These are phyloP conservation scores for Sebastes schlegelii DNA, from an alignment of 2,113 vertebrate species.

Conservation along the genomic window DNA sequence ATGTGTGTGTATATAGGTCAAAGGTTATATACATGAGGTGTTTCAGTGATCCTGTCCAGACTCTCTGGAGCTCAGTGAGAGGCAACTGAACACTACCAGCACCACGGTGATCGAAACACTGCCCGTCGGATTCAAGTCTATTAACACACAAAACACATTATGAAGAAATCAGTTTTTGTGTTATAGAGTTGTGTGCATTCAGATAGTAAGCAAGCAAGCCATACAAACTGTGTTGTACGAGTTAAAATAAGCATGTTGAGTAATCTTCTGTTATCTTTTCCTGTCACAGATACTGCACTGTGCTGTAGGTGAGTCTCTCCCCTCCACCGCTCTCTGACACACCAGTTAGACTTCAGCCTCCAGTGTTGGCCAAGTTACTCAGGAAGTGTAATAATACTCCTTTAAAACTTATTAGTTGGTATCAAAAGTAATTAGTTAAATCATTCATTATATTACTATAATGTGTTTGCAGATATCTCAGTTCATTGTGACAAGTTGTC, in stretches of 20 bases:
- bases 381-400: no score
- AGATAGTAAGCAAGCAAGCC: no score
- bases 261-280: constrained; percentile 58
- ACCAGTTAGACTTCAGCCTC: no score
- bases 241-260: background rate
- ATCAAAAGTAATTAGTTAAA: no score
- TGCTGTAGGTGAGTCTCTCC: constrained; percentile 91
- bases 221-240: background rate
- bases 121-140: no score
- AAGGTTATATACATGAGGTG: constrained; percentile 4
- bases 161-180: background rate
- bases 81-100: background rate
- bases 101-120: no score
- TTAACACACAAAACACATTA: no score
- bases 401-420: no score
- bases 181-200: background rate
- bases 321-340: constrained; percentile 4
- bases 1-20: background rate
- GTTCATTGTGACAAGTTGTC: no score
- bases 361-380: no score
- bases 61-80: background rate
- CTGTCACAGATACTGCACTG: constrained; percentile 93
- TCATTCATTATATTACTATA: no score
- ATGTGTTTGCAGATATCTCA: no score
- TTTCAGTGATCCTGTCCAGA: constrained; percentile 54